Conservation (phyloP, 1,140 invertebrate species). For the Frieseomelitta varia region DNA sequence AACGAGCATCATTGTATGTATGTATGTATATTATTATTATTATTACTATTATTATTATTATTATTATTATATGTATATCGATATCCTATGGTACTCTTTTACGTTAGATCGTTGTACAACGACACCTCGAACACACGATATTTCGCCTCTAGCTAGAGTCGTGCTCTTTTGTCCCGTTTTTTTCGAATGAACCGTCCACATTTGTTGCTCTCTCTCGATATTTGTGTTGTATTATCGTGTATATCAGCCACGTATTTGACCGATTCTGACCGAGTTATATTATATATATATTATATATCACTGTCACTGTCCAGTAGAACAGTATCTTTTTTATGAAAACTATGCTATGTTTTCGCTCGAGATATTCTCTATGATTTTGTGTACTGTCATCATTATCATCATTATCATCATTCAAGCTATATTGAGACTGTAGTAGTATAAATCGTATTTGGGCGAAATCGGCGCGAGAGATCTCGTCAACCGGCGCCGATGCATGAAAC, state of each 20-base stretch:
- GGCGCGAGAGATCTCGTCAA: slow-evolving; percentile 31
- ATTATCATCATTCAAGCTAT: slow-evolving; percentile 51
- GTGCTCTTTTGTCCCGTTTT: slow-evolving; percentile 37
- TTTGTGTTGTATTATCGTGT: slow-evolving; percentile 63
- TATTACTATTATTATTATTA: background rate
- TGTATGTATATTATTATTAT: background rate
- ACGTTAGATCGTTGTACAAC: slow-evolving; percentile 52
- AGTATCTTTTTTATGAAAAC: slow-evolving; percentile 52
- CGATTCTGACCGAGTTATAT: slow-evolving; percentile 44
- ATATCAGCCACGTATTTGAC: slow-evolving; percentile 46
- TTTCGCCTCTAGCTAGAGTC: slow-evolving; percentile 47
- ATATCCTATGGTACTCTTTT: slow-evolving; percentile 45
- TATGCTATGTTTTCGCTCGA: slow-evolving; percentile 64
- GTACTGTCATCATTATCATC: slow-evolving; percentile 53
- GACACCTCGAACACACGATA: slow-evolving; percentile 38
- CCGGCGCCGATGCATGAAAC: background rate
- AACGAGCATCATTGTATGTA: background rate
- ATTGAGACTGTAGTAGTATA: slow-evolving; percentile 58
- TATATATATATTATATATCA: slow-evolving; percentile 11
- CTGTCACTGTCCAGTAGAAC: slow-evolving; percentile 52
- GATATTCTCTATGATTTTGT: slow-evolving; percentile 62
- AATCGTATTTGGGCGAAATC: slow-evolving; percentile 21
- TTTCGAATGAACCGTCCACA: slow-evolving; percentile 56
- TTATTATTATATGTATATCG: background rate
- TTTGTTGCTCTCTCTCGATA: slow-evolving; percentile 56